Base-by-base conservation (phyloP, 2,113 vertebrate genomes). In the Myotis lucifugus region DNA sequence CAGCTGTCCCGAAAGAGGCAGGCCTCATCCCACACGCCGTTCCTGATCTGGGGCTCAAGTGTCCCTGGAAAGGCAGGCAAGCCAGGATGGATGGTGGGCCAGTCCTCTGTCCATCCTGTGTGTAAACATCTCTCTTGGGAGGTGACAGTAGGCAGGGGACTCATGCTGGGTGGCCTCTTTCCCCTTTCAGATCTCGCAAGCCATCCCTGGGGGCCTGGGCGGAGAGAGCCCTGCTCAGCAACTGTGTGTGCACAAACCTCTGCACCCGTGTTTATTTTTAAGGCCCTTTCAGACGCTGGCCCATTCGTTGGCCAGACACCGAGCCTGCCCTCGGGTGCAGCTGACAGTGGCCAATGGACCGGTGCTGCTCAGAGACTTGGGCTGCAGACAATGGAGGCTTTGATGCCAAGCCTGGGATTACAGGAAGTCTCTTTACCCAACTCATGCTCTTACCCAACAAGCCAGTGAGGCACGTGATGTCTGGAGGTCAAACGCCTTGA, bases 391-490 rank as follows among this genome's bases (percentile, higher is more conserved):
- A 78, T 61, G 42, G 86, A 17, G 18, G 59, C 67, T 96, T 93
- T 25, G 27, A 85, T 64, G 85, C 88, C 93, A 92, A 94, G 56
- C 79, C 87, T 93, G 81, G 76, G 86, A 77, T 81, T 40, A 66
- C 85, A 79, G 50, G 56, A 59, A 27, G 76, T 25, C n/a, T 94
- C 32, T 73, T 37, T 27, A 85, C 32, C 61, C 66, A 70, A n/a
- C 48, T 78, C 90, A 56, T 48, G 13, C 42, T 56, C 61, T 94
- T 64, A 61, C 73, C 59, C 67, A 70, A 34, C 37, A 81, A 91
- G 27, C 50, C 83, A 66, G 21, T 13, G 86, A 78, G 85, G 93
- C 0, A 8, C 4, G 0, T 37, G 50, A 18, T 8, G 37, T 91
- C 54, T 69, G 81, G 70, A 79, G 61, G 27, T 69, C 13, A 2